Evolutionary conservation across 2,888 invertebrate species (phyloP), one percentile per base, ranked within the genome.

Genomic region (Elmis aenea): DNA sequence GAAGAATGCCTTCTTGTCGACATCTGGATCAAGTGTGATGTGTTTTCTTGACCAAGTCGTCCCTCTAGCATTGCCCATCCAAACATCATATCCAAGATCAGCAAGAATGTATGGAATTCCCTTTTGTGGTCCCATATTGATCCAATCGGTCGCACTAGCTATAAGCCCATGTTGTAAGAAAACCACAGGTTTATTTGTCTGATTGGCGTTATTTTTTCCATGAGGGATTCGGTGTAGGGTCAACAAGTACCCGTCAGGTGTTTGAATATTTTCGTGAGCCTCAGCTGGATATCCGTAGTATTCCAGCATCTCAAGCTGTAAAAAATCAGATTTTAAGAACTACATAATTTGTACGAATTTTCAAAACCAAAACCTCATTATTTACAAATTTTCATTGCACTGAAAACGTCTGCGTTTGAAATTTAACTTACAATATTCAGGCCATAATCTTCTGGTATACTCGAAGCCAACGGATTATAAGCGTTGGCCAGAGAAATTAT

Each of bases 1-100:
- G 50, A 50, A 54, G 35, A 52, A 54, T 33, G 47, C 33, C 5
- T 24, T 25, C 1, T 39, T 26, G 21, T 45, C 32, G 10, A 29
- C 34, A 5, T 37, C 36, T 8, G 45, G 42, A 27, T 45, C 30
- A n/a, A 58, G 52, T 8, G 56, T 64, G 5, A 63, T 52, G 51
- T 80, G 78, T 10, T 61, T 59, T 31, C 66, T 65, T 6, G 72
- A 70, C 53, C 76, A 80, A 1, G 68, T 70, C 54, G 76, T 78
- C 18, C 79, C 80, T n/a, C 80, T 62, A 21, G 14, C 36, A 11
- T 36, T 36, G 9, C 24, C 5, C 68, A 66, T 54, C n/a, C n/a
- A n/a, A n/a, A n/a, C n/a, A n/a, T n/a, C n/a, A n/a, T n/a, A n/a
- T n/a, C n/a, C n/a, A n/a, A n/a, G n/a, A n/a, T n/a, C n/a, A n/a